Percentiles rank a stretch among this genome's conserved stretches.
These are phyloP conservation scores for Hozukius guyotensis DNA, from an alignment of 2,797 vertebrate species.

Conservation along the genomic window DNA sequence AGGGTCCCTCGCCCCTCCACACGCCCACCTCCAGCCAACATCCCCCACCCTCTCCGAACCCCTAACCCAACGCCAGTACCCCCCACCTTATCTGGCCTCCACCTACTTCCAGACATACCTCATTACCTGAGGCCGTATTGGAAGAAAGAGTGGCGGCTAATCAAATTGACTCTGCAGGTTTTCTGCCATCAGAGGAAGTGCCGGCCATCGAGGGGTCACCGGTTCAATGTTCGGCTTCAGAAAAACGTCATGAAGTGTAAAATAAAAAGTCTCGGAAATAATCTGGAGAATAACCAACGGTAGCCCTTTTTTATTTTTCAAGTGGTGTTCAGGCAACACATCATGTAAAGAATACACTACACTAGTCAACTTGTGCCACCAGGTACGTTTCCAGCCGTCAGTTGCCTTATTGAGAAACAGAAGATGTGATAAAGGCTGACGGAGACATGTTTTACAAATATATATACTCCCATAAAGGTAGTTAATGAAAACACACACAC, in stretches of 20 bases:
- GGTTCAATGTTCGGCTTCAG: conserved; percentile 62
- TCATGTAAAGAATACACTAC: neutral
- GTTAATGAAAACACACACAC: neutral
- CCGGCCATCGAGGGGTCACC: conserved; percentile 60
- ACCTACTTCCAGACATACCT: conserved; percentile 81
- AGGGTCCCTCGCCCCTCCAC: conserved; percentile 46
- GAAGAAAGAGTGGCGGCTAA: conserved; percentile 76
- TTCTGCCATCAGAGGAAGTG: conserved; percentile 65
- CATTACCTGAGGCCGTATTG: conserved; percentile 79
- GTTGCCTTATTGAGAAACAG: too few species aligned
- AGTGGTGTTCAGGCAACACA: neutral
- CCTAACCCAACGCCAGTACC: conserved; percentile 8
- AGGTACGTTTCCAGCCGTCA: neutral
- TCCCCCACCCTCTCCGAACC: neutral
- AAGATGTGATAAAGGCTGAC: neutral
- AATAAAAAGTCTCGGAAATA: conserved; percentile 8
- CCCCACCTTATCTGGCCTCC: conserved; percentile 59
- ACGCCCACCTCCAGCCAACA: conserved; percentile 36
- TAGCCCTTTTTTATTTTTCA: neutral
- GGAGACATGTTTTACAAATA: neutral
- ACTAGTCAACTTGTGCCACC: neutral
- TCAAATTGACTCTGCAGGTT: conserved; percentile 80
- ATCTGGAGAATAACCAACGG: neutral
- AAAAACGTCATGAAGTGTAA: conserved; percentile 16
- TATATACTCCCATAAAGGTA: neutral